A percentile compares a stretch with the other conserved stretches of the same genome.
phyloP scores from a whole-genome alignment of 2,113 vertebrate species.

The Hippocampus zosterae region DNA sequence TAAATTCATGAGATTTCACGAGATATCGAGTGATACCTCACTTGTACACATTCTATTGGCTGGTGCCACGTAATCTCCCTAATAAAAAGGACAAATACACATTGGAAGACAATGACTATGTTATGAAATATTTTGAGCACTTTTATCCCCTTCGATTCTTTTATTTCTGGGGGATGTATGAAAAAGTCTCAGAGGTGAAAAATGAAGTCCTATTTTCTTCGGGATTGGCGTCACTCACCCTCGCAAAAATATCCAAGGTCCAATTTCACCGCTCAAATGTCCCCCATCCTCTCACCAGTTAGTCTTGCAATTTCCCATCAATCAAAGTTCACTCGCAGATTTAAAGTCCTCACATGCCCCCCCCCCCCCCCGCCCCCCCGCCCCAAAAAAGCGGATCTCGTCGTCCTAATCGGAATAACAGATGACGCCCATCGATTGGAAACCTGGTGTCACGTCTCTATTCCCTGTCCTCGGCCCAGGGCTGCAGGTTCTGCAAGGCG shows the following conservation, averaged over 20 bases:
- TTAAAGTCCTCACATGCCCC: slow-evolving; percentile 23
- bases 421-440: slow-evolving; percentile 22
- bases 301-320: slow-evolving; percentile 22
- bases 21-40: not conserved
- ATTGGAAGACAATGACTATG: slow-evolving; percentile 24
- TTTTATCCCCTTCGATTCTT: slow-evolving; percentile 3
- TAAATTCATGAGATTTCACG: not conserved
- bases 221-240: slow-evolving; percentile 36
- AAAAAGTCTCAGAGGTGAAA: slow-evolving; percentile 16
- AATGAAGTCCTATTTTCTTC: slow-evolving; percentile 33
- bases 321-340: slow-evolving; percentile 30
- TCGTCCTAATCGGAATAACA: not conserved
- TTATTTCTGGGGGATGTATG: slow-evolving; percentile 14
- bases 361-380: not conserved
- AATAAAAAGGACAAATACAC: slow-evolving; percentile 37
- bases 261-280: slow-evolving; percentile 18
- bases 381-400: not conserved
- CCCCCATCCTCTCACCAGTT: slow-evolving; percentile 22
- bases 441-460: slow-evolving; percentile 54
- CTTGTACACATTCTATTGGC: not conserved
- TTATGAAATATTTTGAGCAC: slow-evolving; percentile 21
- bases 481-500: slow-evolving; percentile 96
- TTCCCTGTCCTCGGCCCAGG: slow-evolving; percentile 92
- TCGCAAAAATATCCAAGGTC: slow-evolving; percentile 23
- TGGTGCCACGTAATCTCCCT: not conserved